Evolutionary conservation across 2,888 invertebrate genomes (phyloP), one percentile per base, ranked within the genome.

Genomic region (Incurvaria masculella): DNA sequence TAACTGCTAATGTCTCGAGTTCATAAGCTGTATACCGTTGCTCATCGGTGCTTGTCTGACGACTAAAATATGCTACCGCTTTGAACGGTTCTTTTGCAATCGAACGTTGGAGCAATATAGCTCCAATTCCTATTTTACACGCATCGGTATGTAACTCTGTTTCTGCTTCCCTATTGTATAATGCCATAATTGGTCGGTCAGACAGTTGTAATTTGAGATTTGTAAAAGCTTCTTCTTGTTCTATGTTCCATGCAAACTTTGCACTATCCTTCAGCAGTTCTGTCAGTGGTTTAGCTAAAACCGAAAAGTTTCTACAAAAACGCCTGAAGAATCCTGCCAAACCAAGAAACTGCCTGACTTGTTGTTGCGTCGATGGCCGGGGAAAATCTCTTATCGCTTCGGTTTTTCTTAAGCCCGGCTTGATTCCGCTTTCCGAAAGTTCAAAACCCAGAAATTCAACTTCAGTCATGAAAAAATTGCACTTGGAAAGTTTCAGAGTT

Each of bases 81-180:
- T 10, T 5, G 6, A 23, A 6, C 10, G 5, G 5, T 6, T 10
- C 23, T 23, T 23, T 10, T 23, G 23, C 10, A 10, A 6, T 23
- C 23, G n/a, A n/a, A n/a, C 10, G 5, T 23, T 4, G 61, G 53
- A 65, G 16, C 4, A 63, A 42, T 8, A 61, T 56, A 2, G 57
- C 57, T 16, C 61, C 63, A 41, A 59, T 53, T 1, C 64, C 63
- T 1, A 52, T 5, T 2, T 50, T 21, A 47, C 59, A 60, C 3
- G 61, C 61, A 52, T 64, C 62, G 2, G 60, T 61, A 47, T 65
- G 63, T 5, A 64, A 44, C 50, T 64, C 60, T 14, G 60, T 59
- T 42, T 46, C 49, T 2, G 51, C 46, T 2, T 48, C 48, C 10
- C 57, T 59, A 38, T 61, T 51, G 48, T 60, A 68, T 5, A 66